A percentile compares a stretch with the other conserved stretches of the same genome.
phyloP scores from a whole-genome alignment of 2,113 vertebrate species.

The Rhabdornis inornatus region DNA sequence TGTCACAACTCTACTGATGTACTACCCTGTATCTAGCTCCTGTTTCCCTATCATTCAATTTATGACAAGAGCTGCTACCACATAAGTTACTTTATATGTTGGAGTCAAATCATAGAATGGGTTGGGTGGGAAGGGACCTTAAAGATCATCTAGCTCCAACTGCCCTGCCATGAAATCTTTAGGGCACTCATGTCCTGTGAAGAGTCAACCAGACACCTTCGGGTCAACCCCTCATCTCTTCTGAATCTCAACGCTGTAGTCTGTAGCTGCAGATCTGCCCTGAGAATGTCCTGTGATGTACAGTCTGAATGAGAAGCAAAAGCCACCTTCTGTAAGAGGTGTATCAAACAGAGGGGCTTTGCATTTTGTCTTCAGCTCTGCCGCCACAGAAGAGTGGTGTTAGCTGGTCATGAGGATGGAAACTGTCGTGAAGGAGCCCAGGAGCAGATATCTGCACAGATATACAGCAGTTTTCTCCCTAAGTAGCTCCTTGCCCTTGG shows the following conservation, averaged over 20 bases:
- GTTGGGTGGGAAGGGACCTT: background rate
- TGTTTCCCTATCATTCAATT: background rate
- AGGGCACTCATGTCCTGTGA: background rate
- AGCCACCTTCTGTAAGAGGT: rapidly evolving
- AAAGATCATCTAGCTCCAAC: background rate
- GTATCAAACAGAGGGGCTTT: background rate
- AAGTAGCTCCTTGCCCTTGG: background rate
- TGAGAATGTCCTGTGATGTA: background rate
- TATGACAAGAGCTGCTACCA: background rate
- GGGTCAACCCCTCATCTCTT: background rate
- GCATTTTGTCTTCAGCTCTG: background rate
- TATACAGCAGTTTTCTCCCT: rapidly evolving
- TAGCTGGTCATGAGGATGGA: background rate
- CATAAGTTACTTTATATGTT: background rate
- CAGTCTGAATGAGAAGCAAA: background rate
- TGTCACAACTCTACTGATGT: background rate
- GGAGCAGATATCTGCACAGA: background rate
- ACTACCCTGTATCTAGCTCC: background rate
- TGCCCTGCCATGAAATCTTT: background rate
- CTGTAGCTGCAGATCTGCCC: background rate
- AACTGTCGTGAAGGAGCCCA: background rate
- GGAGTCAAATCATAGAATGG: background rate
- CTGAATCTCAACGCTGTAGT: background rate
- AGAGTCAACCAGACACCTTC: background rate
- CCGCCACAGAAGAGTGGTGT: background rate